Base-by-base conservation (phyloP, 2,797 vertebrate species). In the Picus viridis region DNA sequence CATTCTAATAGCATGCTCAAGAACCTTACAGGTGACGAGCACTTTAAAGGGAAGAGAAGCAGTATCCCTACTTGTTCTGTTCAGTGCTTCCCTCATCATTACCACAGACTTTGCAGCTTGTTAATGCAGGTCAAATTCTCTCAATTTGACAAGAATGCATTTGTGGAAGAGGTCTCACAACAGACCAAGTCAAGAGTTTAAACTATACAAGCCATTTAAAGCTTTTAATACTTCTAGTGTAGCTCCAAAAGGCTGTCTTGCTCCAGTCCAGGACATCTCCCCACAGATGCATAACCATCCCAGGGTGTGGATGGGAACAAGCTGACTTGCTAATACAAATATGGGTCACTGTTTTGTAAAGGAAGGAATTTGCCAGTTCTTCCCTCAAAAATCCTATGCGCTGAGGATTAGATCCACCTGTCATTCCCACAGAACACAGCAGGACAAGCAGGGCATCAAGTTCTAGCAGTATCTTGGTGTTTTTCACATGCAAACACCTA, bases 301-400 rank as follows among this genome's bases (percentile, higher is more conserved):
- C 2, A 0, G 61, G 30, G 23, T 62, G 61, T 34, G 58, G 51
- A 86, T 18, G 89, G 79, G 81, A 89, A 87, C 36, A 76, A 92
- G 54, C 32, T 61, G 83, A 76, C 71, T 84, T 88, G 80, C 30
- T 77, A 78, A 57, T 64, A 91, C 47, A 86, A 76, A 57, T 74
- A n/a, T 7, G 49, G 71, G 67, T 78, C 89, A 76, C 90, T 73
- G 54, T 58, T 61, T 78, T 14, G 8, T 41, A 83, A 85, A 83
- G 30, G 45, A 91, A 95, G 79, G 90, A 93, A 92, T 93, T 76
- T 79, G 61, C 73, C 30, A 81, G 82, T 61, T 90, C 70, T 75
- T 95, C 90, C 86, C 79, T 86, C 79, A 70, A 63, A 94, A 94
- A 76, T 78, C 65, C 49, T 83, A 30, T 32, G 75, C 89, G 81